phyloP scores from a whole-genome alignment of 2,113 vertebrate species.

The Salvelinus namaycush region DNA sequence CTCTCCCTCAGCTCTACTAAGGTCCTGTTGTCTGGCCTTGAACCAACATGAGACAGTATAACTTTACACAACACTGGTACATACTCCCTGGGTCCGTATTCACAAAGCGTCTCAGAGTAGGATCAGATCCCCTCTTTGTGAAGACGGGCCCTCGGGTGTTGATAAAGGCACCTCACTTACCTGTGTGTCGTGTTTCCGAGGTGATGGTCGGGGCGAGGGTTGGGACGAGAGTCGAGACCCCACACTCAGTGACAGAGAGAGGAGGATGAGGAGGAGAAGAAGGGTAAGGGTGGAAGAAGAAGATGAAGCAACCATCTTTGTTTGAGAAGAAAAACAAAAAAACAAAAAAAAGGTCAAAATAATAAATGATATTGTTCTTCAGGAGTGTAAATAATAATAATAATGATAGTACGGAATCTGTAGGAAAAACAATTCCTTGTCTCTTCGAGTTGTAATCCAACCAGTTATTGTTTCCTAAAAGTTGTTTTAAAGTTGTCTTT shows the following conservation, averaged over 20 bases:
- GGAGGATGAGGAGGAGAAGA: no score
- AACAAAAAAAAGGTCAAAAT: not conserved
- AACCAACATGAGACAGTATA: no score
- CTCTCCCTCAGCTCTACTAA: no score
- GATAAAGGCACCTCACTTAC: slow-evolving; percentile 22
- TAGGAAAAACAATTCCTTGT: not conserved
- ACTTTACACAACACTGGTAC: no score
- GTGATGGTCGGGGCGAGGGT: slow-evolving; percentile 25
- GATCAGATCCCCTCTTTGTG: no score
- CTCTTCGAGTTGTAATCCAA: not conserved
- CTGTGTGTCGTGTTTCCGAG: slow-evolving; percentile 32
- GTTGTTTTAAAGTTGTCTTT: not conserved
- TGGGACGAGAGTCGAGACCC: slow-evolving; percentile 1
- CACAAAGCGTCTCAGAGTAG: no score
- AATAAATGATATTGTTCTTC: not conserved
- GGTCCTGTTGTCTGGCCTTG: no score
- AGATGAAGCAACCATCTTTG: not conserved
- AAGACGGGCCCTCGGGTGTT: no score
- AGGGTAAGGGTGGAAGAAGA: not conserved
- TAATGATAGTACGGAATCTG: not conserved
- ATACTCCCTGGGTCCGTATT: no score
- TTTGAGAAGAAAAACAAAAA: not conserved
- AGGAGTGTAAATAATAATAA: not conserved
- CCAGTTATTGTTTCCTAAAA: not conserved
- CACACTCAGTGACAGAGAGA: slow-evolving; percentile 20